Base-by-base conservation (phyloP, 64 coral and sea anemone species). In the Hydrozoanthus tunicans region DNA sequence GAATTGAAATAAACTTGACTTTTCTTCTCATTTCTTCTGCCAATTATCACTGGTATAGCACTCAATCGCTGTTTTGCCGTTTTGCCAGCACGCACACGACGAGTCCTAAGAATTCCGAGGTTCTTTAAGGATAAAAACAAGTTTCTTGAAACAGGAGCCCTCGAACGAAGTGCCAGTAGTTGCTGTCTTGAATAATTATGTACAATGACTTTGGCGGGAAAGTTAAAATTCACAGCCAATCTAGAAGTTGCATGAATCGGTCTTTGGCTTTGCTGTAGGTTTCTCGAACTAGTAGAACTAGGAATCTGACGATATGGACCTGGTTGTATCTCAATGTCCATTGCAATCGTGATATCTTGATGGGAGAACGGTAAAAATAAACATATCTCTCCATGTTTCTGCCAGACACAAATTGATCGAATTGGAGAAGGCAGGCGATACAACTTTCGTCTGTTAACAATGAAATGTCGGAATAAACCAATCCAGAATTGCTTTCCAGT, bases 11-110 rank as follows among this genome's bases (percentile, higher is more conserved):
- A 84, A 84, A 84, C 81, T 84, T 84, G 62, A 64, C 60, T 84
- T 84, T 12, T 82, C 80, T 84, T 84, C 81, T 84, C 81, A 62
- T 82, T 82, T 82, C 80, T 84, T 84, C 81, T 84, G 81, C 81
- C 81, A 84, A 84, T 84, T 84, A 84, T 84, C 23, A 59, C 81
- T 65, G 81, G 81, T 84, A 84, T 84, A 32, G 81, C 81, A 84
- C 81, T 84, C 81, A 23, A 9, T 67, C 81, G 59, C 23, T 67
- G 81, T 65, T 84, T 84, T 82, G 80, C 80, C 58, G 14, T 59
- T 82, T 82, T 82, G 57, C 56, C 80, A 82, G 57, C 80, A 82
- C 59, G 80, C 79, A 81, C 79, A 6, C 79, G 79, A 15, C 53
- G 54, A 81, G 56, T 81, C 51, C 17, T 81, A 81, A 61, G 80